Percentiles rank a stretch among this genome's conserved stretches.
These are phyloP conservation scores for Mesoligia furuncula DNA, from an alignment of 2,888 invertebrate genomes.

Conservation along the genomic window DNA sequence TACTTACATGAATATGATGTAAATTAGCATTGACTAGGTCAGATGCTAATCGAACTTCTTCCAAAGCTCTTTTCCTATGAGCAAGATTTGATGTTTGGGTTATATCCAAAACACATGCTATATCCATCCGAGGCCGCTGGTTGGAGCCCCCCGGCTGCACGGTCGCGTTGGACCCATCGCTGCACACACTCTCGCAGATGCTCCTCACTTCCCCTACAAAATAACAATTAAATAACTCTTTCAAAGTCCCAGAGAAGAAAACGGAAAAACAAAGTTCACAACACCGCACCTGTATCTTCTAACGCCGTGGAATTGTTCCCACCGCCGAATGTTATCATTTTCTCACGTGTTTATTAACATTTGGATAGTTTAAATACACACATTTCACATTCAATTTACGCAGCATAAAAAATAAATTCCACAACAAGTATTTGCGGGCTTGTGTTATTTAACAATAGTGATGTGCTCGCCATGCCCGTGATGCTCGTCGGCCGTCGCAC, in stretches of 20 bases:
- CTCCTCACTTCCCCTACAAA: slow-evolving; percentile 87
- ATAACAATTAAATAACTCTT: slow-evolving; percentile 66
- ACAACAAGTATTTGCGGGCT: slow-evolving; percentile 78
- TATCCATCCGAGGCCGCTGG: slow-evolving; percentile 94
- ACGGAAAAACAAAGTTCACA: slow-evolving; percentile 72
- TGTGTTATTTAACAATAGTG: slow-evolving; percentile 87
- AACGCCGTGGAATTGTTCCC: slow-evolving; percentile 82
- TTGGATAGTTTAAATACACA: slow-evolving; percentile 79
- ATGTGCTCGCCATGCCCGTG: slow-evolving; percentile 60
- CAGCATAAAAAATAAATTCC: slow-evolving; percentile 76
- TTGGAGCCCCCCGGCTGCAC: slow-evolving; percentile 84
- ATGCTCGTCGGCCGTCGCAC: not conserved
- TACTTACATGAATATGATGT: slow-evolving; percentile 94
- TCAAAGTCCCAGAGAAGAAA: slow-evolving; percentile 69
- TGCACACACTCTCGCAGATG: slow-evolving; percentile 89
- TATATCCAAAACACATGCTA: slow-evolving; percentile 96
- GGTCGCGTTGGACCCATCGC: slow-evolving; percentile 89
- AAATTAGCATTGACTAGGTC: slow-evolving; percentile 94
- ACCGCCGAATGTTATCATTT: slow-evolving; percentile 88
- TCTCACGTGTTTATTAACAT: slow-evolving; percentile 81
- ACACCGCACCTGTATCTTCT: slow-evolving; percentile 84
- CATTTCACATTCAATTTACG: slow-evolving; percentile 77
- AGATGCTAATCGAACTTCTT: slow-evolving; percentile 96
- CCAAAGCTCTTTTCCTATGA: slow-evolving; percentile 95
- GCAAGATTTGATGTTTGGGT: slow-evolving; percentile 93